Base-by-base conservation (phyloP, 1,140 invertebrate species). In the Ceratitis capitata region DNA sequence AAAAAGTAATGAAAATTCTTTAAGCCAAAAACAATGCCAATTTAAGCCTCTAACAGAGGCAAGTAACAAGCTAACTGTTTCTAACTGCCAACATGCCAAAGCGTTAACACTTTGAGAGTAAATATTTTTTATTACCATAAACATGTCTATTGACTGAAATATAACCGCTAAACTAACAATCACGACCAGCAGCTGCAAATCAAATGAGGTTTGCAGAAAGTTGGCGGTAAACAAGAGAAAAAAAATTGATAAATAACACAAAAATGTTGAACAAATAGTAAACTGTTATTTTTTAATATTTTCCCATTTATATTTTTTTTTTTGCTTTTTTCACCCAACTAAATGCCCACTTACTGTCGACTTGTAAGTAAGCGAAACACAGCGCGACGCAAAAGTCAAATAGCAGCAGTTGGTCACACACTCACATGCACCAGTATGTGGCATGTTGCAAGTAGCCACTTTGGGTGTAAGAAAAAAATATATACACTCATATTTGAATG, bases 261-360 rank as follows among this genome's bases (percentile, higher is more conserved):
- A 51, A 51, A 58, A 42, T 85, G 32, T 12, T 82, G 56, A 85
- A 51, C 78, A 85, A 51, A 78, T 74, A 53, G 58, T 56, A 58
- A 78, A 74, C 74, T 53, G 83, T 84, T 58, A 26, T 58, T 84
- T 53, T 49, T 51, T 53, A 61, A 84, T 39, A 61, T 84, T 84
- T 35, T 61, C 42, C 39, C n/a, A 2, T 29, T 14, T n/a, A 29
- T 51, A n/a, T 47, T 64, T 61, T 84, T 26, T 58, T 56, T 32
- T 12, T 35, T 35, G 35, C 16, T 56, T 56, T 10, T 19, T n/a
- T 56, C n/a, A 47, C 35, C 12, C 19, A 61, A 26, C 56, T 61
- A 61, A 83, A 78, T 61, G 85, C 85, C 85, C 78, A 85, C 85
- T 85, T 85, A 58, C 85, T 85, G 85, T 85, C 85, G 56, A 82